A percentile compares a stretch with the other conserved stretches of the same genome.
phyloP scores from a whole-genome alignment of 2,113 vertebrate genomes.

The Microcebus tavaratra region DNA sequence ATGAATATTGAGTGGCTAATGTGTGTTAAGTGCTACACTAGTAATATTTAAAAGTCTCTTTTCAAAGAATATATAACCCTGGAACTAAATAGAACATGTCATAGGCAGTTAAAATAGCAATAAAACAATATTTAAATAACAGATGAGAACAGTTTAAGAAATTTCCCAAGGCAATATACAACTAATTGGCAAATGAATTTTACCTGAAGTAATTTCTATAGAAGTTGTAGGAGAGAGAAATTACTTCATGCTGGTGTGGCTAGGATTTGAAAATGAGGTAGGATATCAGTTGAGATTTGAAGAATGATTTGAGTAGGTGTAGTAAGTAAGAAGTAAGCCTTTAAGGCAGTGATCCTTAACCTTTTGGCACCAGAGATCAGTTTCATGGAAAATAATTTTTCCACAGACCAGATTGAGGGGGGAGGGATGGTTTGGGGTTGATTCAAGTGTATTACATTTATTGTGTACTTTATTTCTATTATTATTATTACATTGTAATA shows the following conservation, averaged over 20 bases:
- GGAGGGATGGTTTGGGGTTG: no score
- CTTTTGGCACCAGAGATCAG: no score
- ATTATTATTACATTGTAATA: no score
- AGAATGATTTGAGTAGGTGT: background rate
- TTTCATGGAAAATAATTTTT: no score
- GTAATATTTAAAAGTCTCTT: background rate
- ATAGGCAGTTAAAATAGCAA: background rate
- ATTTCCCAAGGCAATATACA: background rate
- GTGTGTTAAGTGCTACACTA: background rate
- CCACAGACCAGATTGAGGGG: no score
- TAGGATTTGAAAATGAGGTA: background rate
- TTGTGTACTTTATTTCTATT: no score
- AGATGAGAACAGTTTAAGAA: background rate
- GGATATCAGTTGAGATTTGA: background rate
- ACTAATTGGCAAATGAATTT: background rate
- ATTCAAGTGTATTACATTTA: no score
- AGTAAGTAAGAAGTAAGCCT: background rate
- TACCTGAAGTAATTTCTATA: background rate
- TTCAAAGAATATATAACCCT: conserved; percentile 26
- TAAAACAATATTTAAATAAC: background rate
- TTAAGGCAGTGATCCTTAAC: background rate
- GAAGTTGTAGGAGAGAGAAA: background rate
- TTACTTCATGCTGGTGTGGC: background rate
- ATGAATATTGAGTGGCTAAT: background rate
- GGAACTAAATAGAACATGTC: background rate